phyloP scores from a whole-genome alignment of 2,797 vertebrate species.

The Neoniphon sammara region DNA sequence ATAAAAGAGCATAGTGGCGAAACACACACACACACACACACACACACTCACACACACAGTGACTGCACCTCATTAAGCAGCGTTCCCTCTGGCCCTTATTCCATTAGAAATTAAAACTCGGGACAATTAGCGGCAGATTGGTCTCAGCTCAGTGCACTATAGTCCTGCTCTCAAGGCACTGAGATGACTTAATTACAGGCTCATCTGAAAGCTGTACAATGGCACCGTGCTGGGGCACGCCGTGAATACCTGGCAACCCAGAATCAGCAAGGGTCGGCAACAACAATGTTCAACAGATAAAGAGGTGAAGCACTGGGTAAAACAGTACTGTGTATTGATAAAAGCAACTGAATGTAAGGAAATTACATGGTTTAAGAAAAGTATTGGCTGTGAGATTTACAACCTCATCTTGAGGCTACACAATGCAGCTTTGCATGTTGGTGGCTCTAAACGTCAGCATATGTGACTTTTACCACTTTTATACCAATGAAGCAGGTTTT shows the following conservation, averaged over 20 bases:
- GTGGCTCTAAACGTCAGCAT: background rate
- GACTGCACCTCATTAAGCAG: slow-evolving; percentile 76
- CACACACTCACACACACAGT: slow-evolving; percentile 32
- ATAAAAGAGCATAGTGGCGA: slow-evolving; percentile 51
- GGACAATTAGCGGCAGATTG: slow-evolving; percentile 82
- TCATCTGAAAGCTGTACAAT: slow-evolving; percentile 62
- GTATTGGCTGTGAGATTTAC: background rate
- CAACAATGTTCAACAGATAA: slow-evolving; percentile 24
- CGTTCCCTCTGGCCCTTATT: slow-evolving; percentile 79
- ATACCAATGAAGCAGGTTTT: too few species aligned
- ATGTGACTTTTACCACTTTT: background rate
- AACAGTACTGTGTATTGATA: background rate
- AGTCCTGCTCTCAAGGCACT: slow-evolving; percentile 71
- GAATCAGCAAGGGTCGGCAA: slow-evolving; percentile 32
- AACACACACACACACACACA: slow-evolving; percentile 34
- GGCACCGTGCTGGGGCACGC: slow-evolving; percentile 33
- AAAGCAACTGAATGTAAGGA: background rate
- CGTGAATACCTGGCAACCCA: slow-evolving; percentile 44
- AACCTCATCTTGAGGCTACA: background rate
- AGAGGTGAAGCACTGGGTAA: background rate
- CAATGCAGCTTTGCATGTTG: too few species aligned
- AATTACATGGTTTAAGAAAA: background rate
- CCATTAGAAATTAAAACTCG: slow-evolving; percentile 84
- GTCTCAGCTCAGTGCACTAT: slow-evolving; percentile 75
- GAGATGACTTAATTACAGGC: slow-evolving; percentile 82